These are phyloP conservation scores for Tetanocera ferruginea DNA, from an alignment of 2,888 invertebrate species.

Conservation along the genomic window DNA sequence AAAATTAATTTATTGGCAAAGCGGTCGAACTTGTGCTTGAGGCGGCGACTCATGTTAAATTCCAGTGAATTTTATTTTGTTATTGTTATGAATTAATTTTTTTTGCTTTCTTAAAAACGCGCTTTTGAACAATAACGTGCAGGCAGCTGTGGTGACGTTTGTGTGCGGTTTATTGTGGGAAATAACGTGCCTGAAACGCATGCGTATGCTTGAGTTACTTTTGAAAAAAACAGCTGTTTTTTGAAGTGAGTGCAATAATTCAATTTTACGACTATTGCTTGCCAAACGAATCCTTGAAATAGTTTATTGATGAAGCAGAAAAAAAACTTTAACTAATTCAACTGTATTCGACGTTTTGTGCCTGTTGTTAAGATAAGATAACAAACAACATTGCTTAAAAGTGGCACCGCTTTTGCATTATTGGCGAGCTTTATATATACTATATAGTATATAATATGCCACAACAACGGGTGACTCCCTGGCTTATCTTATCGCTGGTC, in stretches of 20 bases:
- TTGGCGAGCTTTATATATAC: neutral
- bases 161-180: neutral
- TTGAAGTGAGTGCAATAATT: neutral
- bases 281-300: too few species aligned
- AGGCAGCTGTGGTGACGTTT: too few species aligned
- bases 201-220: neutral
- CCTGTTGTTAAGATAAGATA: too few species aligned
- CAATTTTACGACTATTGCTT: too few species aligned
- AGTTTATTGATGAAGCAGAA: neutral
- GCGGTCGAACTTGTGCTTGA: constrained; percentile 7
- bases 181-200: neutral
- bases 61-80: neutral
- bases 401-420: too few species aligned
- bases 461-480: neutral
- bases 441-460: too few species aligned
- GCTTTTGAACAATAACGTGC: neutral
- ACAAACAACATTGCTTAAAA: too few species aligned
- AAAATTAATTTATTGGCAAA: constrained; percentile 12
- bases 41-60: constrained; percentile 25
- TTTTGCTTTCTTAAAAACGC: neutral
- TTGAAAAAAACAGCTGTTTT: neutral
- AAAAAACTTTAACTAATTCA: neutral
- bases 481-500: neutral
- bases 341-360: too few species aligned
- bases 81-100: neutral